Conservation (phyloP, 92 coral and sea anemone species). For the Palythoa heliodiscus region DNA sequence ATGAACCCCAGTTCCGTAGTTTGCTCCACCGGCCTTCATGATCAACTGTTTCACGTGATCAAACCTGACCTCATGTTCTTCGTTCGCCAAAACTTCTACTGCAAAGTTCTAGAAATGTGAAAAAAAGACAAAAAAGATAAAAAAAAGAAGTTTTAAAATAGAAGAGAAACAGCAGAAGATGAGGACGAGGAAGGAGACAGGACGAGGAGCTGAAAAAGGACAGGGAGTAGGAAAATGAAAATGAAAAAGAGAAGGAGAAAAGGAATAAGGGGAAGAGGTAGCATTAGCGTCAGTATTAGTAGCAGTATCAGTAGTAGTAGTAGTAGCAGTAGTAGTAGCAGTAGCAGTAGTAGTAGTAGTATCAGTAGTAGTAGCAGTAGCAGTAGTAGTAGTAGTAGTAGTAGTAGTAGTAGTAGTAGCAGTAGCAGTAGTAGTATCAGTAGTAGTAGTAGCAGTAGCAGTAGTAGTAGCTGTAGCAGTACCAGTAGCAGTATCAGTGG, state of each 20-base stretch:
- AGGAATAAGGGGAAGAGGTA: neutral
- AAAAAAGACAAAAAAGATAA: neutral
- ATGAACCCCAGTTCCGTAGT: constrained; percentile 82
- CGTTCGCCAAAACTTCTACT: constrained; percentile 78
- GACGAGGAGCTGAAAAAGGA: too few species aligned
- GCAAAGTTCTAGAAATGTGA: constrained; percentile 74
- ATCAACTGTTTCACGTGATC: constrained; percentile 64
- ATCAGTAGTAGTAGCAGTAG: too few species aligned
- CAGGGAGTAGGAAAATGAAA: too few species aligned
- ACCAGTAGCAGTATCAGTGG: too few species aligned
- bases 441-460: too few species aligned
- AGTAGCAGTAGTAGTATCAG: too few species aligned
- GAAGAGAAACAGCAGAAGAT: neutral
- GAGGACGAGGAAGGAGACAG: too few species aligned
- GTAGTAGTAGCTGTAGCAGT: too few species aligned
- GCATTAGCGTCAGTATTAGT: neutral
- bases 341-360: neutral
- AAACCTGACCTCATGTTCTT: constrained; percentile 58
- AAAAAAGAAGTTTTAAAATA: neutral
- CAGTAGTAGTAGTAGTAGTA: too few species aligned
- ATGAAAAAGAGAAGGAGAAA: neutral
- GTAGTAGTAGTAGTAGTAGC: too few species aligned
- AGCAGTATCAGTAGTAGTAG: neutral
- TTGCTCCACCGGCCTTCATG: constrained; percentile 93
- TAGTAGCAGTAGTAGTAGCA: neutral